Evolutionary conservation across 2,797 vertebrate genomes (phyloP), one percentile per base, ranked within the genome.

Genomic region (Toxotes lorentzi): DNA sequence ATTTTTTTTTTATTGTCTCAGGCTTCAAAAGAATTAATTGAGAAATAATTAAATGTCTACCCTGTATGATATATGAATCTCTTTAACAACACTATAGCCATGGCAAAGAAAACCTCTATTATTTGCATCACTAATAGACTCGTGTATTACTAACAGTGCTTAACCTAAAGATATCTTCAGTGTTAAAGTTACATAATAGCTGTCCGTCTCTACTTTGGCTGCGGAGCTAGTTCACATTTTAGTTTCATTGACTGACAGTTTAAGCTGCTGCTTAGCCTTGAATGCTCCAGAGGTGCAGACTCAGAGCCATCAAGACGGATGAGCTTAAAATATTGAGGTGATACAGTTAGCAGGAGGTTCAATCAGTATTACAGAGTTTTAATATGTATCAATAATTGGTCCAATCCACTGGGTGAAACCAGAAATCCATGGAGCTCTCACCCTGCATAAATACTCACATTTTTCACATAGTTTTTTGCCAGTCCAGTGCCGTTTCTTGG

Each of bases 1-100:
- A 10, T 71, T 61, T 72, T 71, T 61, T 72, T 51, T 48, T 60
- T 35, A 35, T 35, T 54, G 10, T 51, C 24, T 51, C 38, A 64
- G 32, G 61, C 70, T 59, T 73, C 10, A 30, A 71, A 59, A n/a
- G 35, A 57, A 82, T 68, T 66, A 64, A 61, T n/a, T 47, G 50
- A 27, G 17, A 50, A 38, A 35, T 23, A 59, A 48, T 64, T 71
- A 59, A 50, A 48, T 27, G 63, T 51, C 12, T 50, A 56, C 40
- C 60, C 21, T 34, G 51, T 57, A 10, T 30, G 19, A 51, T 61
- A 35, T 38, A 71, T 64, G 17, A 34, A 32, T 70, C 16, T 58
- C 3, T 58, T 47, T 60, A 24, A 58, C 41, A 62, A 40, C 24
- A 66, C n/a, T 27, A 45, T 16, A 27, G 23, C 35, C 23, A 51